A percentile compares a stretch with the other conserved stretches of the same genome.
phyloP scores from a whole-genome alignment of 2,797 vertebrate genomes.

The Molossus alvarezi region DNA sequence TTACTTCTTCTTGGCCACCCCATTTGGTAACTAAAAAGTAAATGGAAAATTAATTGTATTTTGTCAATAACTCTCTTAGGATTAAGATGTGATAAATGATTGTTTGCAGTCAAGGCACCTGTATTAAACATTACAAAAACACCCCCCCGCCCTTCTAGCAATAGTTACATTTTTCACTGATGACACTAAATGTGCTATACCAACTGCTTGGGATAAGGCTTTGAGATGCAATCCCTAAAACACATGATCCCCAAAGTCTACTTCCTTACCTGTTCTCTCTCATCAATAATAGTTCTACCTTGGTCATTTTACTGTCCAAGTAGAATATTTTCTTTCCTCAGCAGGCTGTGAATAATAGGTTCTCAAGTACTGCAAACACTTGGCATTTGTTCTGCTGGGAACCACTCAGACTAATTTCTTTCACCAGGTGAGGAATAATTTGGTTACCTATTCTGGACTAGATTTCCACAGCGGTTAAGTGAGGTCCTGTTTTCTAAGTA shows the following conservation, averaged over 20 bases:
- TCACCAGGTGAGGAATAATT: neutral
- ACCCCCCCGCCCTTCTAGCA: neutral
- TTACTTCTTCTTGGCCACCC: slow-evolving; percentile 89
- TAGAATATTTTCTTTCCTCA: slow-evolving; percentile 14
- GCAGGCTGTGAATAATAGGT: neutral
- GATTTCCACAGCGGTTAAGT: neutral
- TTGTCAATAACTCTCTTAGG: slow-evolving; percentile 45
- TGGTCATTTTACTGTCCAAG: neutral
- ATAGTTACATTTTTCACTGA: slow-evolving; percentile 13
- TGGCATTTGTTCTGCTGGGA: slow-evolving; percentile 11
- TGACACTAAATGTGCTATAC: neutral
- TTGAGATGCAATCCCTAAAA: neutral
- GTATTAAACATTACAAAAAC: neutral
- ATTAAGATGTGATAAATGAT: slow-evolving; percentile 52
- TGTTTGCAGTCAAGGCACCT: neutral
- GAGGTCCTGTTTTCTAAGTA: neutral
- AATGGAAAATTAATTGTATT: slow-evolving; percentile 77
- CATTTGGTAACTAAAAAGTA: slow-evolving; percentile 93
- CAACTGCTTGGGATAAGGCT: neutral
- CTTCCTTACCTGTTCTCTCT: neutral
- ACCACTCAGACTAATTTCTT: neutral
- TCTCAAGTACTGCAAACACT: neutral
- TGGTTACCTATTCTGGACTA: neutral
- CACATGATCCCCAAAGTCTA: neutral
- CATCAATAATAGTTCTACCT: neutral